Percentiles rank a stretch among this genome's conserved stretches.
Evolutionary conservation across 1,140 invertebrate species (phyloP).

Genomic region (Ylistrum balloti): DNA sequence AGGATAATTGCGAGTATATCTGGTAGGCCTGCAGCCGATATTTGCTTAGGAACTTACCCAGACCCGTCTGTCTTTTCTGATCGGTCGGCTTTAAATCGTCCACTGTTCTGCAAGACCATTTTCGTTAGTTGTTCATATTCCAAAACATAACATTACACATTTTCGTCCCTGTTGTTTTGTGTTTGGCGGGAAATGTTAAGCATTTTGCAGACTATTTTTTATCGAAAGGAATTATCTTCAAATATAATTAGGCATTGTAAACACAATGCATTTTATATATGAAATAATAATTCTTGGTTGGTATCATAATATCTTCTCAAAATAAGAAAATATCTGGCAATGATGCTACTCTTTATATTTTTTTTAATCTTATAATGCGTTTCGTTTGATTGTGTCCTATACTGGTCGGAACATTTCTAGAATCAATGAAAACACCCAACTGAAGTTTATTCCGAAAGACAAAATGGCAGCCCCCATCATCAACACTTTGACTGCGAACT

Average conservation of each 20-base stretch:
- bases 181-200: constrained; percentile 1
- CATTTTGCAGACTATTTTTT: neutral
- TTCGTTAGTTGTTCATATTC: neutral
- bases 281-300: too few species aligned
- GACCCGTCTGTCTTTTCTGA: constrained; percentile 55
- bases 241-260: too few species aligned
- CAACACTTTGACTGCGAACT: neutral
- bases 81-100: constrained; percentile 73
- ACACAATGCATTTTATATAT: too few species aligned
- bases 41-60: constrained; percentile 57
- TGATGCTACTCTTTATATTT: neutral
- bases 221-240: neutral
- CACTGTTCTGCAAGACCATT: constrained; percentile 79
- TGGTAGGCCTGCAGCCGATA: too few species aligned
- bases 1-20: too few species aligned
- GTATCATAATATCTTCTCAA: too few species aligned
- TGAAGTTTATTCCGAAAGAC: neutral
- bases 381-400: neutral
- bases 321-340: too few species aligned
- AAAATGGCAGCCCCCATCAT: neutral
- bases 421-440: neutral
- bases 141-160: neutral
- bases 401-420: neutral
- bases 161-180: constrained; percentile 26
- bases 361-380: neutral